Percentiles rank a stretch among this genome's conserved stretches.
phyloP scores from a whole-genome alignment of 1,140 invertebrate species.

The Pseudomyrmex sp. region DNA sequence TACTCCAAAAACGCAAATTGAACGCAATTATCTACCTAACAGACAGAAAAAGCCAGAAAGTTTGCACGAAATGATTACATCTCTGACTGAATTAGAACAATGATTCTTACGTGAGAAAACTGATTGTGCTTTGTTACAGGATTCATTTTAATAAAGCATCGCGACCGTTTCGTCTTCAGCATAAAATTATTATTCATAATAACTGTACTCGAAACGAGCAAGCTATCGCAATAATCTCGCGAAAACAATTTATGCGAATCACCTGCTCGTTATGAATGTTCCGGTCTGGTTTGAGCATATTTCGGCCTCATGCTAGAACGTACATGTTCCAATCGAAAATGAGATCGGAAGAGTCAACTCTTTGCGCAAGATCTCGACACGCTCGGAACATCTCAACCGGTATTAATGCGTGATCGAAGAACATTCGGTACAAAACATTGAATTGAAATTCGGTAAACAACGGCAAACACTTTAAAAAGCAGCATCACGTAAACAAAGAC shows the following conservation, averaged over 20 bases:
- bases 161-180: not conserved
- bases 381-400: not conserved
- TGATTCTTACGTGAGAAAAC: not conserved
- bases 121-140: conserved; percentile 6
- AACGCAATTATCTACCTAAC: not conserved
- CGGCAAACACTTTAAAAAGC: not conserved
- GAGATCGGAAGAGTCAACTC: not conserved
- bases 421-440: not conserved
- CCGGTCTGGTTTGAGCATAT: not conserved
- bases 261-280: not conserved
- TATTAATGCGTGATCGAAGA: no score
- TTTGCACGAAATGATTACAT: not conserved
- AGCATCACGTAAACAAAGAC: not conserved
- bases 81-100: not conserved
- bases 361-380: not conserved
- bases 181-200: not conserved
- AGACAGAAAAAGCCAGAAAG: no score
- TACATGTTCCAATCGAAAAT: not conserved
- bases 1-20: not conserved
- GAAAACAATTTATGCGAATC: conserved; percentile 12
- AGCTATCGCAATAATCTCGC: conserved; percentile 1
- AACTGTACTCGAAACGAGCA: no score
- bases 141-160: not conserved
- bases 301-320: not conserved
- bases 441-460: not conserved